Evolutionary conservation across 1,140 invertebrate genomes (phyloP), one percentile per base, ranked within the genome.

Genomic region (Chionoecetes opilio): DNA sequence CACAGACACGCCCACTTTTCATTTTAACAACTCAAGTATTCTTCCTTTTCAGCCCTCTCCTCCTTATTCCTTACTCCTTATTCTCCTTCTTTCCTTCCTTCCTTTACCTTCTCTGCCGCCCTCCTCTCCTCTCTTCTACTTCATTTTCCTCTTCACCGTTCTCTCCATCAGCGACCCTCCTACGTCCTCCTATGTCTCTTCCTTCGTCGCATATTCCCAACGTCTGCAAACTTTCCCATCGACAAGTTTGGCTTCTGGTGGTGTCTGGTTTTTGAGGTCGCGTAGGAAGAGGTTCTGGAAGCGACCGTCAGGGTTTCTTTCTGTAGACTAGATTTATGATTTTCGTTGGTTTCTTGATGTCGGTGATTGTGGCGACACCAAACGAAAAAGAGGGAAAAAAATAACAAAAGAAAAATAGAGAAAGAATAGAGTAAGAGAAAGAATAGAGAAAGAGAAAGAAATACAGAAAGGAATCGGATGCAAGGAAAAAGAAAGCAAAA

Each of bases 241-340:
- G 63, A 75, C 63, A 75, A 75, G 63, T 75, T 75, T 75, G 8
- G 63, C 21, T 75, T 75, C 63, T 75, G 63, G 63, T 75, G 63
- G 63, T 75, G 63, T 75, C 63, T n/a, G 63, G 63, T 75, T 75
- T 75, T 75, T 75, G 63, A 75, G 63, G 63, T 75, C 63, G 63
- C 63, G 63, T 17, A 26, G 21, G 63, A 75, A 75, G 63, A 75
- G 63, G 63, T n/a, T 75, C 26, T 17, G 63, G 63, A 26, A 75
- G 63, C 63, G 3, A 3, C 63, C 0, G 9, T 75, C n/a, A 26
- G 63, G 21, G 63, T 75, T 75, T 75, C 63, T 75, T 75, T 75
- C 63, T 75, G 63, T 75, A n/a, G n/a, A n/a, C 63, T n/a, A n/a
- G 63, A 75, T 75, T 75, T 75, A 75, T 75, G 63, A 75, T 75